Evolutionary conservation across 2,113 vertebrate genomes (phyloP), one percentile per base, ranked within the genome.

Genomic region (Neotragus pygmaeus): DNA sequence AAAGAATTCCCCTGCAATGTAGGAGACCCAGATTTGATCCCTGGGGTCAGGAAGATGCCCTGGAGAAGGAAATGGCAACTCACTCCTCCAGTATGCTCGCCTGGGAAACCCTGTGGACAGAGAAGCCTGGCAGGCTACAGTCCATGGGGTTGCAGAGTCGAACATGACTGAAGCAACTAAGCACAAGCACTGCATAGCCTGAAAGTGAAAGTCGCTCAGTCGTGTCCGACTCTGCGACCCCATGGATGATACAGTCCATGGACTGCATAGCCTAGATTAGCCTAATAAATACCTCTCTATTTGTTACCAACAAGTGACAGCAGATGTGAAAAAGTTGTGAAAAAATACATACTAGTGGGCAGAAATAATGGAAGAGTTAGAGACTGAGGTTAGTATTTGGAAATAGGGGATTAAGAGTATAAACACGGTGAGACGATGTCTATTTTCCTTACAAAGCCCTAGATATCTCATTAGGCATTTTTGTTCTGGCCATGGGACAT

Each of bases 391-490:
- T 23, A 60, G 53, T 47, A 45, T 75, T 21, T 77, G 47, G 45
- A 77, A 94, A 66, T 4, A 11, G 39, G 45, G 62, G 64, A 25
- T 49, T 82, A 82, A 94, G 58, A 78, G n/a, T 13, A 70, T 27
- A 86, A 89, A 88, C 33, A 17, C 4, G 39, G 4, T n/a, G 60
- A 94, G 39, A 91, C 25, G 2, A 58, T 33, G 91, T 78, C 57
- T 55, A 21, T 36, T 93, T 86, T 95, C 47, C 33, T 95, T 58
- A 80, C 16, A 33, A 57, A 92, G 78, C 17, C 90, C 60, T 66
- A 92, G 43, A 15, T 36, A 58, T 25, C 11, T 92, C 70, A 89
- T 45, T 17, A 49, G 45, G 23, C 57, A 93, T 39, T 81, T 96
- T 33, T 91, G 85, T 53, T 86, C 77, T 70, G 51, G 53, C 49